Percentiles rank a stretch among this genome's conserved stretches.
Evolutionary conservation across 53 echinoderm and acorn worm species (phyloP).

Genomic region (Paelopatides confundens): DNA sequence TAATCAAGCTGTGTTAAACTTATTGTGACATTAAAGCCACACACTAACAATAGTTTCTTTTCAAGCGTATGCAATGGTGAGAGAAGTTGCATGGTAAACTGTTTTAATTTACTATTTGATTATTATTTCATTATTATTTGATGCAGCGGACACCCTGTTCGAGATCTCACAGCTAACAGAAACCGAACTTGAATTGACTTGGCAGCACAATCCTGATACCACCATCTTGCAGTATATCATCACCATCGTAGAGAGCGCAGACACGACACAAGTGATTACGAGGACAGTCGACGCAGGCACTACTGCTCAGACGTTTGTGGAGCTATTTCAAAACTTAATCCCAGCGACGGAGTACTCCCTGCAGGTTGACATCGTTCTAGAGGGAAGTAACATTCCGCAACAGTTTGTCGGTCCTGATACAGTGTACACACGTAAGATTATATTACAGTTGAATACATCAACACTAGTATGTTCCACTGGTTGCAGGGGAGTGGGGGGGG

Average conservation of each 20-base stretch:
- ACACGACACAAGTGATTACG: not conserved
- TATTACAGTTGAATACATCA: too few relatives aligned
- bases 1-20: too few relatives aligned
- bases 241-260: not conserved
- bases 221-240: slow-evolving; percentile 45
- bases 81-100: too few relatives aligned
- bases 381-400: not conserved
- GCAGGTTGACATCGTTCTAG: not conserved
- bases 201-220: slow-evolving; percentile 45
- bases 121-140: too few relatives aligned
- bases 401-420: not conserved
- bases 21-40: too few relatives aligned
- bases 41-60: too few relatives aligned
- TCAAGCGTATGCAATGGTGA: too few relatives aligned
- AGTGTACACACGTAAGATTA: slow-evolving; percentile 6
- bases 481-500: not conserved
- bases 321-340: not conserved
- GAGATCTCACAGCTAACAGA: not conserved
- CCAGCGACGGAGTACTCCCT: slow-evolving; percentile 6
- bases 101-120: too few relatives aligned
- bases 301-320: not conserved
- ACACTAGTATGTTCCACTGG: too few relatives aligned
- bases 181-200: slow-evolving; percentile 27
- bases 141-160: slow-evolving; percentile 3
- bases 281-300: not conserved